Percentiles rank a stretch among this genome's conserved stretches.
Evolutionary conservation across 2,888 invertebrate species (phyloP).

Genomic region (Cataglyphis livida): DNA sequence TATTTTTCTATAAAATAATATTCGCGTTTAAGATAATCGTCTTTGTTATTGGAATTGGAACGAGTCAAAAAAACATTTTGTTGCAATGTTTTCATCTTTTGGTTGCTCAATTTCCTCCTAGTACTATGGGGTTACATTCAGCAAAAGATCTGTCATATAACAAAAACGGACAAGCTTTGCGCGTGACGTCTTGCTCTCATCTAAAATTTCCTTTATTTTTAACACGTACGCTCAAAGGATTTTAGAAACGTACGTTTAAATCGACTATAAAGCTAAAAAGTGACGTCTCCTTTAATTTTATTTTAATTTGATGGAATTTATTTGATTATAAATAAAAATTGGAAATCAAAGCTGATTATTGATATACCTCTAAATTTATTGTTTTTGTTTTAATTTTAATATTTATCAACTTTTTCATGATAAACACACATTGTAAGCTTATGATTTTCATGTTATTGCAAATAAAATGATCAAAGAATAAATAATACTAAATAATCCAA

Average conservation of each 20-base stretch:
- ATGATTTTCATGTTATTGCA: conserved; percentile 28
- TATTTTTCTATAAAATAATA: conserved; percentile 55
- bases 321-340: background rate
- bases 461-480: conserved; percentile 15
- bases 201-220: conserved; percentile 17
- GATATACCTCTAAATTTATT: conserved; percentile 7
- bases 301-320: background rate
- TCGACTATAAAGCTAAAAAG: background rate
- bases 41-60: conserved; percentile 57
- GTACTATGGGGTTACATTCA: conserved; percentile 22
- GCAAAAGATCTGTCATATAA: conserved; percentile 26
- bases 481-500: conserved; percentile 10
- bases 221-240: background rate
- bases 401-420: background rate
- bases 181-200: background rate
- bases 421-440: background rate
- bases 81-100: background rate
- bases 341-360: background rate
- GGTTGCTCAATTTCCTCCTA: background rate
- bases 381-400: conserved; percentile 11
- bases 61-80: conserved; percentile 29
- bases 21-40: conserved; percentile 62
- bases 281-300: background rate
- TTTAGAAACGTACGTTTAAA: background rate
- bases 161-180: conserved; percentile 19